These are phyloP conservation scores for Eueremaeus valkanovi DNA, from an alignment of 2,888 invertebrate species.

Conservation along the genomic window DNA sequence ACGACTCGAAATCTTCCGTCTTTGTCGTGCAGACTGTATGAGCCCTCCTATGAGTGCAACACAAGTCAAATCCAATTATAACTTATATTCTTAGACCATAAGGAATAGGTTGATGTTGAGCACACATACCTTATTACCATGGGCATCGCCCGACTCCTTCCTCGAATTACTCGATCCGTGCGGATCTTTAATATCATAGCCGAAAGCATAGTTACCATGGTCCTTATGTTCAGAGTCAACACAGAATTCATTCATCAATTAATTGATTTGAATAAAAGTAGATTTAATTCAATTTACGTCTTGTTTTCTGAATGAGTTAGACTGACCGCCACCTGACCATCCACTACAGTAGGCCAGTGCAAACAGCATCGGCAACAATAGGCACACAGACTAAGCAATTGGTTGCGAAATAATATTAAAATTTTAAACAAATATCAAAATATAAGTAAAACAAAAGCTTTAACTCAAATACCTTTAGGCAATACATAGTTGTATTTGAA, in stretches of 20 bases:
- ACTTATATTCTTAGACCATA: neutral
- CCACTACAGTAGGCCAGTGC: neutral
- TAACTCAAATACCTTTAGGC: no score
- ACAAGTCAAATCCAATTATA: neutral
- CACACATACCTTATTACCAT: slow-evolving; percentile 28
- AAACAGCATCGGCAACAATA: neutral
- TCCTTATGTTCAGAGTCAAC: neutral
- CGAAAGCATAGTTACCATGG: slow-evolving; percentile 25
- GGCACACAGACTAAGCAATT: no score
- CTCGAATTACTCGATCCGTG: slow-evolving; percentile 35
- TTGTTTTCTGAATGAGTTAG: slow-evolving; percentile 19
- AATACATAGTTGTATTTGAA: no score
- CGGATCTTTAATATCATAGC: slow-evolving; percentile 35
- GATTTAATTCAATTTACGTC: neutral
- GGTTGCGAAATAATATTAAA: no score
- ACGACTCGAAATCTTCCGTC: neutral
- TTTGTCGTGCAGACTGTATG: slow-evolving; percentile 1
- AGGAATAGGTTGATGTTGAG: neutral
- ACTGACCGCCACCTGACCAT: neutral
- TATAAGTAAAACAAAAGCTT: no score
- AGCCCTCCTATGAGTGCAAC: neutral
- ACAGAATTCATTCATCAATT: no score
- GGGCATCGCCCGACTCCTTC: slow-evolving; percentile 35
- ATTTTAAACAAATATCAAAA: no score
- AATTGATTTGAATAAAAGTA: neutral